phyloP scores from a whole-genome alignment of 2,113 vertebrate species.

The Halichoeres trimaculatus region DNA sequence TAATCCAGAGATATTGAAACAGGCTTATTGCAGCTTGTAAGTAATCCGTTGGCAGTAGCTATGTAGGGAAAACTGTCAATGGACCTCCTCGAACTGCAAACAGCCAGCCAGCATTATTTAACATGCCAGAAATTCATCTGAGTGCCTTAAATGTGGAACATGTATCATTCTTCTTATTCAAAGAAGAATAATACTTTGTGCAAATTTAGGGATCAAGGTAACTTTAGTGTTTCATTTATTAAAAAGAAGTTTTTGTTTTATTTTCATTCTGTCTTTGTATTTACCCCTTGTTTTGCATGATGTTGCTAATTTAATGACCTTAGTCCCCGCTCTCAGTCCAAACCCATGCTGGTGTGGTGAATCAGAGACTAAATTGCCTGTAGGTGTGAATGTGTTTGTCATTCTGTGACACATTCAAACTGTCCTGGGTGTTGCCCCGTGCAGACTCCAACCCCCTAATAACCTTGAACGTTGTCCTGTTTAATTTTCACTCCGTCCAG shows the following conservation, averaged over 20 bases:
- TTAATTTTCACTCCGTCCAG: slow-evolving; percentile 29
- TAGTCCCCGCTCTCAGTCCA: slow-evolving; percentile 24
- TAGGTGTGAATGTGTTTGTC: slow-evolving; percentile 55
- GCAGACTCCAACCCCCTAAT: slow-evolving; percentile 13
- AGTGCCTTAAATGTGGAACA: too few relatives aligned
- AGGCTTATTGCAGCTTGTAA: not conserved
- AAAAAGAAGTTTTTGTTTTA: not conserved
- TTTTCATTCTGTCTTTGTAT: not conserved
- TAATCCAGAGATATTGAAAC: not conserved
- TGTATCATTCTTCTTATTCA: not conserved
- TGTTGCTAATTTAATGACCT: slow-evolving; percentile 22
- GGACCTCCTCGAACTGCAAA: not conserved
- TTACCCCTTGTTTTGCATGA: not conserved
- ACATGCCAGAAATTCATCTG: not conserved
- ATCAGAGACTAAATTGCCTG: slow-evolving; percentile 28
- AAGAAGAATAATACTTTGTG: too few relatives aligned
- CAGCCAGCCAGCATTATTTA: not conserved
- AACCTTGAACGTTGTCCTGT: slow-evolving; percentile 57
- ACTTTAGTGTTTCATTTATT: too few relatives aligned
- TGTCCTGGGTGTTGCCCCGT: slow-evolving; percentile 40
- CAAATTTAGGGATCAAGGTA: too few relatives aligned
- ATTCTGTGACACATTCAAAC: slow-evolving; percentile 41
- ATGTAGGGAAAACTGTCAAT: not conserved
- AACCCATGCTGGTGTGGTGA: slow-evolving; percentile 32
- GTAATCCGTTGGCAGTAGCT: not conserved